phyloP scores from a whole-genome alignment of 2,797 vertebrate species.

The Anguilla obscura region DNA sequence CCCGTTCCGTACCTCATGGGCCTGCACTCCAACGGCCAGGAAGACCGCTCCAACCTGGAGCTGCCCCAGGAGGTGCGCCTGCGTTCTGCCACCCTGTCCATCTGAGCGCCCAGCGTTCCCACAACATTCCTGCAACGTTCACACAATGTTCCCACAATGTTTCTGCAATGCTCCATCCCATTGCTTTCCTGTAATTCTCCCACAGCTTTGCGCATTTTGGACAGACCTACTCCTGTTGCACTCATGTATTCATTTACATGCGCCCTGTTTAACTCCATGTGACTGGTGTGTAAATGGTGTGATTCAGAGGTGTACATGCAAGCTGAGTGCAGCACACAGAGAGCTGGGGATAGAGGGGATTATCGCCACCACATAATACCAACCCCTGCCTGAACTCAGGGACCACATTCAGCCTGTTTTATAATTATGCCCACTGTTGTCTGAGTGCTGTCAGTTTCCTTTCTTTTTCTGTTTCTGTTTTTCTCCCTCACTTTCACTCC shows the following conservation, averaged over 20 bases:
- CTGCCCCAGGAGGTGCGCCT: conserved; percentile 92
- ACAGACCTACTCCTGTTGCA: neutral
- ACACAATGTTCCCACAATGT: neutral
- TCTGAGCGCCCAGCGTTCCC: neutral
- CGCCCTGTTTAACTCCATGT: neutral
- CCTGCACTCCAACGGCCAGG: conserved; percentile 94
- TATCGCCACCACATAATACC: neutral
- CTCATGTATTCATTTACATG: neutral
- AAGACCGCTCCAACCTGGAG: conserved; percentile 94
- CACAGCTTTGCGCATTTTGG: neutral
- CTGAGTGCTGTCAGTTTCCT: neutral
- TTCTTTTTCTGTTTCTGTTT: neutral
- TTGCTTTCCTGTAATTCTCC: neutral
- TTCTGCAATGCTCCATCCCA: neutral
- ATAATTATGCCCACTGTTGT: neutral
- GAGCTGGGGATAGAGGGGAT: neutral
- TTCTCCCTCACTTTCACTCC: neutral
- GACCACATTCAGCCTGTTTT: neutral
- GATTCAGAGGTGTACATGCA: neutral
- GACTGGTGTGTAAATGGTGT: neutral
- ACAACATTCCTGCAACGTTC: neutral
- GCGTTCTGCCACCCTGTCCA: neutral
- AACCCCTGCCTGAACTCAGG: neutral
- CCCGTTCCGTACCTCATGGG: conserved; percentile 99
- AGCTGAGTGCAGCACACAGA: neutral